These are phyloP conservation scores for Berghia stephanieae DNA, from an alignment of 1,140 invertebrate genomes.

Conservation along the genomic window DNA sequence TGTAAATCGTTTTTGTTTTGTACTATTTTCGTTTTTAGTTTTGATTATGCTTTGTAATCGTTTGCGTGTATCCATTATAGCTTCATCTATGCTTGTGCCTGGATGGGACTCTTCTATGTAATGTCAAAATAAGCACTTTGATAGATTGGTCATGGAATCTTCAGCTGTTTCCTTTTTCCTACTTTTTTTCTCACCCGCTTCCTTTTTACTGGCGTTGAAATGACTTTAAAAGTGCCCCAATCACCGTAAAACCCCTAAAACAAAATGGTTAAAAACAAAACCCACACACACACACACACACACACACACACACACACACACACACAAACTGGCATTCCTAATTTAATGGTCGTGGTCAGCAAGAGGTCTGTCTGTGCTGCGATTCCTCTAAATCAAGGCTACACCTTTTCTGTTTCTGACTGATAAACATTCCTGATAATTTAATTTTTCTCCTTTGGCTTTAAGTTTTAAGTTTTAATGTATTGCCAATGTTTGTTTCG, in stretches of 20 bases:
- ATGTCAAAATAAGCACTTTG: too few species aligned
- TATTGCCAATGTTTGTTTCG: not conserved
- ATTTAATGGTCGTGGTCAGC: too few species aligned
- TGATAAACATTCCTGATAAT: not conserved
- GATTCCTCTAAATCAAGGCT: not conserved
- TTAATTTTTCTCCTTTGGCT: not conserved
- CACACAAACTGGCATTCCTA: too few species aligned
- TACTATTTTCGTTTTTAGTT: too few species aligned
- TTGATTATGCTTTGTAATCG: too few species aligned
- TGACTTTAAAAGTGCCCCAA: not conserved
- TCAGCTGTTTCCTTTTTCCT: too few species aligned
- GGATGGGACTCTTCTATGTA: too few species aligned
- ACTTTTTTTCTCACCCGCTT: too few species aligned
- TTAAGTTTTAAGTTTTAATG: not conserved
- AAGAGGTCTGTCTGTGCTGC: too few species aligned
- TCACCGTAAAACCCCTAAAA: not conserved
- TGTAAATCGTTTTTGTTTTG: too few species aligned
- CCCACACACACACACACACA: not conserved
- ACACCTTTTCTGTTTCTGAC: not conserved
- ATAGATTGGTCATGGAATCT: too few species aligned
- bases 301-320: constrained; percentile 11
- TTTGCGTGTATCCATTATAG: not conserved
- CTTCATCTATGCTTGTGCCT: not conserved
- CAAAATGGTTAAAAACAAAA: not conserved
- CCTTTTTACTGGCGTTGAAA: not conserved